Percentiles rank a stretch among this genome's conserved stretches.
phyloP scores from a whole-genome alignment of 2,113 vertebrate species.

The Pholis gunnellus region DNA sequence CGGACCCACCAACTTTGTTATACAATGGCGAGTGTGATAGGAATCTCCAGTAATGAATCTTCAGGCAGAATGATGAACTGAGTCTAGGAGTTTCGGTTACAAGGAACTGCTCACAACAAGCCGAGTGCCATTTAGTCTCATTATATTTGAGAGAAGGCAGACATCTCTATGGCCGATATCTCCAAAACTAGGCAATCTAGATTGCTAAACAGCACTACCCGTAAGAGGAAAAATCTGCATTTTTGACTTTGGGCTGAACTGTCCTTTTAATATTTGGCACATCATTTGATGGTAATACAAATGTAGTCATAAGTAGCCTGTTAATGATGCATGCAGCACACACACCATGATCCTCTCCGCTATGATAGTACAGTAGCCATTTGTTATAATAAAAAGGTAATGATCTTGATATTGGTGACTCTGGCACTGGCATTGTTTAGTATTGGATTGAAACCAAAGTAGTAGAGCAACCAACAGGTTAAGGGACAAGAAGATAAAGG shows the following conservation, averaged over 20 bases:
- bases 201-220: neutral
- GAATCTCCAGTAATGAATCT: neutral
- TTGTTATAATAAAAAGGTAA: neutral
- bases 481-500: neutral
- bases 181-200: neutral
- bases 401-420: neutral
- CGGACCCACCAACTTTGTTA: neutral
- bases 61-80: neutral
- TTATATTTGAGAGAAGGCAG: neutral
- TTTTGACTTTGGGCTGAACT: neutral
- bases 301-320: neutral
- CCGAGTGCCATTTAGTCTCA: neutral
- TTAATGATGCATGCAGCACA: neutral
- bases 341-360: neutral
- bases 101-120: neutral
- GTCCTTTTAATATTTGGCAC: neutral
- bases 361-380: neutral
- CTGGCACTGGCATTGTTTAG: neutral
- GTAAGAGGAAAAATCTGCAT: neutral
- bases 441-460: neutral
- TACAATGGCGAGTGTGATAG: neutral
- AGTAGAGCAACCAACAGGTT: neutral
- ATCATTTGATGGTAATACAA: neutral
- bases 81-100: neutral
- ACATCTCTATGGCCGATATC: neutral